Evolutionary conservation across 2,888 invertebrate species (phyloP), one percentile per base, ranked within the genome.

Genomic region (Tupiocoris notatus): DNA sequence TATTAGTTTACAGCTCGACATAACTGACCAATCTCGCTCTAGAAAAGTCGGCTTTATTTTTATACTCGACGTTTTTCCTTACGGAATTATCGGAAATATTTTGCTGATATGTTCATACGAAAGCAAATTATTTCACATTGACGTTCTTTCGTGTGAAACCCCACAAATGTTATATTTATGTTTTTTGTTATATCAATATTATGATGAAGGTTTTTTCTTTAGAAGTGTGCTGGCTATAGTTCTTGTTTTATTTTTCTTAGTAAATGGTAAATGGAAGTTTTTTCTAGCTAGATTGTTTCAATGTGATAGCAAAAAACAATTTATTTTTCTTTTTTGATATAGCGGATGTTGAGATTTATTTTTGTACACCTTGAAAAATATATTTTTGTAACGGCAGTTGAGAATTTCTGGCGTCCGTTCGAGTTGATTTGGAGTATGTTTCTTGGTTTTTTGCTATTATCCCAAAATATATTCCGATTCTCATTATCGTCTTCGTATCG

Each of bases 261-360:
- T 58, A 70, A 58, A 56, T 70, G 70, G 70, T 70, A 59, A 58
- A 59, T 59, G 58, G 70, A 59, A 59, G 16, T 61, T 73, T 73
- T 73, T 73, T n/a, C n/a, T 73, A 73, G 73, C 73, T 73, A 73
- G 73, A 73, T 61, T 73, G 73, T 73, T 73, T 73, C 62, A 73
- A 73, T 73, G 73, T 73, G 73, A 73, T 73, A 73, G 62, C 63
- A 73, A 62, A 61, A 73, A 61, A 63, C 17, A 16, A 73, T 73
- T 62, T 61, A 73, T 73, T 63, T 73, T 62, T 73, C 62, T 73
- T 73, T 62, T 63, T 73, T 73, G 63, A 73, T 73, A 73, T 73
- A 73, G 73, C 39, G 73, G 73, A 73, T 73, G 62, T 73, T 73
- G 39, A 61, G 73, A 73, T 73, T 73, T 73, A 73, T 73, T 73